Conservation (phyloP, 2,888 invertebrate genomes). For the Chloroclysta siterata region DNA sequence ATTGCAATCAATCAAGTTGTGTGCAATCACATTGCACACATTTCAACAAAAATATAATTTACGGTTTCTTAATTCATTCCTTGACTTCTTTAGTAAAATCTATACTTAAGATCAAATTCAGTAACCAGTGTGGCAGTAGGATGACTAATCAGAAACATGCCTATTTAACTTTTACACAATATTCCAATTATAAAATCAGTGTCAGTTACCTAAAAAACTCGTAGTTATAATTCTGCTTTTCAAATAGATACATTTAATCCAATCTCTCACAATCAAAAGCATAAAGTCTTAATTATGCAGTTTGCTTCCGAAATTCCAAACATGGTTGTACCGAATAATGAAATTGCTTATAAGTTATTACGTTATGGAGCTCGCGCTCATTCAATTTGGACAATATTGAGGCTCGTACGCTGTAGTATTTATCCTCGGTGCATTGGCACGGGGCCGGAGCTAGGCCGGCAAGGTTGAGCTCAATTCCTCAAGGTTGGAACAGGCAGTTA, state of each 20-base stretch:
- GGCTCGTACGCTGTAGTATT: constrained; percentile 49
- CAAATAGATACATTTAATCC: constrained; percentile 4
- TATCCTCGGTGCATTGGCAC: constrained; percentile 45
- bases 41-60: too few relatives aligned
- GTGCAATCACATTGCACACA: too few relatives aligned
- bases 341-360: constrained; percentile 22
- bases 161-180: too few relatives aligned
- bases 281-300: constrained; percentile 21
- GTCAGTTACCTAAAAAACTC: neutral
- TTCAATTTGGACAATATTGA: constrained; percentile 32
- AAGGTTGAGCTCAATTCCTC: constrained; percentile 7
- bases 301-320: constrained; percentile 21
- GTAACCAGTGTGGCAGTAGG: too few relatives aligned
- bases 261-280: constrained; percentile 3
- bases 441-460: constrained; percentile 30
- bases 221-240: neutral
- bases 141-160: too few relatives aligned
- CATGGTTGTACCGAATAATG: constrained; percentile 17
- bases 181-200: too few relatives aligned
- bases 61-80: too few relatives aligned
- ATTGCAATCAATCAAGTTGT: too few relatives aligned
- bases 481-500: too few relatives aligned
- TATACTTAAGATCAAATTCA: too few relatives aligned
- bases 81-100: too few relatives aligned
- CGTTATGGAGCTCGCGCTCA: constrained; percentile 22